phyloP scores from a whole-genome alignment of 2,797 vertebrate genomes.

The Bovichtus variegatus region DNA sequence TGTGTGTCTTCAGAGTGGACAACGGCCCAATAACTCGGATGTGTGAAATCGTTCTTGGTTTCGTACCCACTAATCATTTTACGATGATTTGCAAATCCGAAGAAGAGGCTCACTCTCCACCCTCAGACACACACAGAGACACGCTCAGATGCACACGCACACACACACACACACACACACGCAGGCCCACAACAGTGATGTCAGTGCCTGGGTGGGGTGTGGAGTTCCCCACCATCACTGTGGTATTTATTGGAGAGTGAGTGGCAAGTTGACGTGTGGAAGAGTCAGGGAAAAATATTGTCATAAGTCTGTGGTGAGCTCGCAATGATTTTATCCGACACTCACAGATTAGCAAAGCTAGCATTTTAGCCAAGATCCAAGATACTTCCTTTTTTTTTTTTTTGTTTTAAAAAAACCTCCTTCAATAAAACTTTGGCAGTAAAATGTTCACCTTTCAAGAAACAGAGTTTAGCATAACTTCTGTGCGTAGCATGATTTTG shows the following conservation, averaged over 20 bases:
- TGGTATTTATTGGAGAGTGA: conserved; percentile 79
- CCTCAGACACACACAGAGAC: conserved; percentile 22
- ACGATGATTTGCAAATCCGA: conserved; percentile 73
- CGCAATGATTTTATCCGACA: conserved; percentile 44
- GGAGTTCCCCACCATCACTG: conserved; percentile 74
- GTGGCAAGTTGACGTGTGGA: conserved; percentile 70
- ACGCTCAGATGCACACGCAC: conserved; percentile 8
- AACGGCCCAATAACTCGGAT: conserved; percentile 58
- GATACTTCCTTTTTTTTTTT: not conserved
- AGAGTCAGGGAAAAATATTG: conserved; percentile 64
- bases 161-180: conserved; percentile 26
- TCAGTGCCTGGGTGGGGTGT: conserved; percentile 69
- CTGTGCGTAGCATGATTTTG: conserved; percentile 58
- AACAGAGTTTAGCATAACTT: conserved; percentile 47
- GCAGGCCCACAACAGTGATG: conserved; percentile 40
- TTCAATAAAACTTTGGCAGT: conserved; percentile 20
- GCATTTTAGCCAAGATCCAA: conserved; percentile 3
- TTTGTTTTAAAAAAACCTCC: conserved; percentile 21
- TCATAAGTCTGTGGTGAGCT: conserved; percentile 62
- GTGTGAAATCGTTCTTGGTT: conserved; percentile 72
- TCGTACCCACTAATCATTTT: conserved; percentile 68
- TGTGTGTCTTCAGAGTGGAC: conserved; percentile 60
- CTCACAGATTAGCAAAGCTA: conserved; percentile 41
- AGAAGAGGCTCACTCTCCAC: conserved; percentile 55
- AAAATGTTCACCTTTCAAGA: conserved; percentile 25